Base-by-base conservation (phyloP, 2,888 invertebrate genomes). In the Trissoscelio sp. region DNA sequence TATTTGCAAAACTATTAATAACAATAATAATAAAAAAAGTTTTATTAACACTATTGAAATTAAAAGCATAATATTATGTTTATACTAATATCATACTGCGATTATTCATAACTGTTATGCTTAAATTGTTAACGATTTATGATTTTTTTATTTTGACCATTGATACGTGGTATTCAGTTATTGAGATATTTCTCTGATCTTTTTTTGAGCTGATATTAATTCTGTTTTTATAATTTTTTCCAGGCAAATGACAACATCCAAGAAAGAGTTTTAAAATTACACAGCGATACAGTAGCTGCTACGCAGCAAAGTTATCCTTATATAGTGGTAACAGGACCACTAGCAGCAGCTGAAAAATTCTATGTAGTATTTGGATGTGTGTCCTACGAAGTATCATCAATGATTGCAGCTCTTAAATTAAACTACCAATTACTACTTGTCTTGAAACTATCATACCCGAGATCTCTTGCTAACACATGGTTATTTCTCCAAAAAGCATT, bases 401-500 rank as follows among this genome's bases (percentile, higher is more conserved):
- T 60, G 6, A 60, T 60, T 44, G 24, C 44, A 24, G 60, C 60
- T 7, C 28, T 60, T 0, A 24, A 42, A 28, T 11, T 42, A 4
- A 44, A 12, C 14, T 60, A 16, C 24, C 24, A 60, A 24, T 22
- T 42, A 3, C 16, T 24, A 6, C 14, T 11, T 14, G 60, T 28
- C 1, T 46, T 18, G 2, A 62, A 46, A 16, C 5, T 51, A 12
- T 9, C 51, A 28, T 62, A 46, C 18, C 62, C 62, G 18, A 44
- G 46, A n/a, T 5, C 46, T 18, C 2, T 28, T 31, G 31, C 18
- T 22, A 44, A 18, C 20, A 31, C 31, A 4, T 62, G 62, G 46
- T 12, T 46, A 11, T 46, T 62, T 31, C 16, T 62, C n/a, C 66
- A 53, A 39, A 67, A 67, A 67, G 5, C 31, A 0, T n/a, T 44